A percentile compares a stretch with the other conserved stretches of the same genome.
phyloP scores from a whole-genome alignment of 1,140 invertebrate genomes.

The Bombyx mandarina region DNA sequence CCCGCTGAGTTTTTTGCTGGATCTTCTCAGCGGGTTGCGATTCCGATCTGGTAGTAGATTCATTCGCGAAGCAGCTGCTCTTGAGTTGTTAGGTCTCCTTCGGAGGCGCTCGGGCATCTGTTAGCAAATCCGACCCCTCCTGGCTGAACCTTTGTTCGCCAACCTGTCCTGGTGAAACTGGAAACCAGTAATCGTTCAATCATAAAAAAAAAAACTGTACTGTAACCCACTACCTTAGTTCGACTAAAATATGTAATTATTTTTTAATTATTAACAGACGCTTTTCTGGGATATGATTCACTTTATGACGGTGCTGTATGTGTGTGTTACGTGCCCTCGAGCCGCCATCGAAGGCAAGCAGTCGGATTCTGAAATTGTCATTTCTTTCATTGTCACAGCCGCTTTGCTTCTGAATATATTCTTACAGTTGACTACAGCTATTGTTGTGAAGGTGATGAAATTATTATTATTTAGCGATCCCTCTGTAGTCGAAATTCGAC shows the following conservation, averaged over 20 bases:
- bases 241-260: background rate
- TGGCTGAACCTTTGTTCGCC: too few relatives aligned
- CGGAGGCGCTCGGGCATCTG: too few relatives aligned
- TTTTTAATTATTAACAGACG: slow-evolving; percentile 28
- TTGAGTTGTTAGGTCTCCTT: too few relatives aligned
- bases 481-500: too few relatives aligned
- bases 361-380: slow-evolving; percentile 29
- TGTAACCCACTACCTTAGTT: background rate
- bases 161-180: too few relatives aligned
- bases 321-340: slow-evolving; percentile 42
- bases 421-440: slow-evolving; percentile 52
- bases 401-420: slow-evolving; percentile 50
- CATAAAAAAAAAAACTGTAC: background rate
- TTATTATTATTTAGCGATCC: too few relatives aligned
- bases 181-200: too few relatives aligned
- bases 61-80: too few relatives aligned
- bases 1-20: too few relatives aligned
- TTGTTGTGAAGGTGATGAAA: slow-evolving; percentile 37
- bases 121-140: too few relatives aligned
- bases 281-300: slow-evolving; percentile 41
- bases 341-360: slow-evolving; percentile 23
- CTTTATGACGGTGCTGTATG: slow-evolving; percentile 40
- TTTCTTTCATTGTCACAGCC: slow-evolving; percentile 33
- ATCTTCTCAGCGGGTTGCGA: too few relatives aligned
- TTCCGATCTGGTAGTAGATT: too few relatives aligned